Conservation (phyloP, 2,888 invertebrate species). For the Caenorhabditis sulstoni region DNA sequence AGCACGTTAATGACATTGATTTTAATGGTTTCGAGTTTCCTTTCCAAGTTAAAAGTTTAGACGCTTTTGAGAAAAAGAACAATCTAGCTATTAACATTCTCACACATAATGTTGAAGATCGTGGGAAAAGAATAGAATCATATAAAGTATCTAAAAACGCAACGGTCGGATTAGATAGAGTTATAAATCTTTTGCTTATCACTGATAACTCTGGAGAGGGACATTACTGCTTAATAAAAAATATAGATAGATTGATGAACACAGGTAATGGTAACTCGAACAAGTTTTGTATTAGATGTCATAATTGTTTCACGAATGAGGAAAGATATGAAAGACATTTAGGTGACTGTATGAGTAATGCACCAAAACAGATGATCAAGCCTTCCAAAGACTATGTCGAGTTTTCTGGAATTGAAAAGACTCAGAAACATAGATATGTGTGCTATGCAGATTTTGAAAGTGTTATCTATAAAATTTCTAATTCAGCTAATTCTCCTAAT, state of each 20-base stretch:
- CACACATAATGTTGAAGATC: conserved; percentile 18
- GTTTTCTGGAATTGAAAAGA: too few species aligned
- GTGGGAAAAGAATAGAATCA: conserved; percentile 10
- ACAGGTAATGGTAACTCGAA: conserved; percentile 30
- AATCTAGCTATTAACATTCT: conserved; percentile 60
- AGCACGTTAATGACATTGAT: conserved; percentile 55
- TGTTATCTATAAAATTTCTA: too few species aligned
- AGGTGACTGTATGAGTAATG: too few species aligned
- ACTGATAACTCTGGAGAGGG: conserved; percentile 32
- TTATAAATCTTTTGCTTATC: conserved; percentile 54
- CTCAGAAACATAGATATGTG: too few species aligned
- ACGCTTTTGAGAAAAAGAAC: conserved; percentile 64
- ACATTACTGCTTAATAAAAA: conserved; percentile 58
- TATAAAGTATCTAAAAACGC: conserved; percentile 30
- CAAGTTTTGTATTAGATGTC: conserved; percentile 59
- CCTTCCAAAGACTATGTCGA: too few species aligned
- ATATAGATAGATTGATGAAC: conserved; percentile 54
- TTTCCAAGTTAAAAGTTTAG: conserved; percentile 53
- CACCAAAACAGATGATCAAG: too few species aligned
- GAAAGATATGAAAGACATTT: too few species aligned
- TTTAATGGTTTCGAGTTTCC: conserved; percentile 60
- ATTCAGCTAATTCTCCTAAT: too few species aligned
- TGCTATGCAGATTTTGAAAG: too few species aligned
- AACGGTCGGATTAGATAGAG: conserved; percentile 21
- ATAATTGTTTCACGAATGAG: conserved; percentile 26